phyloP scores from a whole-genome alignment of 2,113 vertebrate genomes.

The Mobula hypostoma region DNA sequence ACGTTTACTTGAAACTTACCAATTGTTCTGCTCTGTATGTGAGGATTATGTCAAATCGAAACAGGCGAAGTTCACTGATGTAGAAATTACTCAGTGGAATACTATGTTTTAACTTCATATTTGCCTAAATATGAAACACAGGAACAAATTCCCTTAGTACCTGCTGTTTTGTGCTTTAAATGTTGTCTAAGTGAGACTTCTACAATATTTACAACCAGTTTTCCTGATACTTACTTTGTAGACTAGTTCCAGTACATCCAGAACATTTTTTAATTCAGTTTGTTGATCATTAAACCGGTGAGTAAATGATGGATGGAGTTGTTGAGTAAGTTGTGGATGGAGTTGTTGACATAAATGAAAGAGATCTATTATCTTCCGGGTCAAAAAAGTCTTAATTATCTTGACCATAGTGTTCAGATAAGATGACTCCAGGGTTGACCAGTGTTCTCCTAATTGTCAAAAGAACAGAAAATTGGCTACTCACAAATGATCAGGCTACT shows the following conservation, averaged over 20 bases:
- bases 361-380: not conserved
- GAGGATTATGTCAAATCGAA: not conserved
- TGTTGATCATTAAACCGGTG: fast-evolving
- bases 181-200: not conserved
- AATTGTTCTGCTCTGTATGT: not conserved
- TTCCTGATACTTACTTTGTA: constrained; percentile 44
- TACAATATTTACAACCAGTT: not conserved
- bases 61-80: not conserved
- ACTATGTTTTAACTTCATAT: constrained; percentile 42
- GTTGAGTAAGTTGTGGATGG: not conserved
- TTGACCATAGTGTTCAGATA: constrained; percentile 44
- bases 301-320: not conserved
- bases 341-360: not conserved
- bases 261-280: constrained; percentile 33
- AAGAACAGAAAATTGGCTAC: not conserved
- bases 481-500: not conserved
- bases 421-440: constrained; percentile 45
- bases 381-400: constrained; percentile 45
- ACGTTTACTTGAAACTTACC: not conserved
- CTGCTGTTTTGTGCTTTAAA: too few species aligned
- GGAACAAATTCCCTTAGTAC: not conserved
- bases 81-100: constrained; percentile 30
- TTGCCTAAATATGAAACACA: constrained; percentile 43
- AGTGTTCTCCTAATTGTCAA: constrained; percentile 46
- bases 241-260: constrained; percentile 48